Evolutionary conservation across 2,888 invertebrate species (phyloP).

Genomic region (Meloe dianella): DNA sequence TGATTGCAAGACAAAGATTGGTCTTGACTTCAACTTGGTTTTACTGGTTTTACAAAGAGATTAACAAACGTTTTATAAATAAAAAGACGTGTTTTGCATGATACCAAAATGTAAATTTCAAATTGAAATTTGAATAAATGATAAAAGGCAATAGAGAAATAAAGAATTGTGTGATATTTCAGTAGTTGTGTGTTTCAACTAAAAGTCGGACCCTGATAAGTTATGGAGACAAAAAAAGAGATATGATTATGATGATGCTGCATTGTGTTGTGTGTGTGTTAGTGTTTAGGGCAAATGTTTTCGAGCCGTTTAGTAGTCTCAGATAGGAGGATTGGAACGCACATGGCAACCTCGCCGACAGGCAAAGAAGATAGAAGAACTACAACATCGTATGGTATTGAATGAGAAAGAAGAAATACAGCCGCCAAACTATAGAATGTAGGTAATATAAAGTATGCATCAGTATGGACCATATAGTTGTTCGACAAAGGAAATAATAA

Average conservation of each 20-base stretch:
- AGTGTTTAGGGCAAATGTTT: conserved; percentile 47
- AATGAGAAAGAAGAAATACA: conserved; percentile 40
- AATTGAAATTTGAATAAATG: not conserved
- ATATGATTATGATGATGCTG: no score
- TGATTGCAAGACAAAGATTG: conserved; percentile 36
- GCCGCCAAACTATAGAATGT: conserved; percentile 40
- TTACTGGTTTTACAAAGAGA: conserved; percentile 1
- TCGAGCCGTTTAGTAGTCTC: conserved; percentile 50
- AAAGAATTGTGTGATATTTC: not conserved
- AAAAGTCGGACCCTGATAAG: conserved; percentile 46
- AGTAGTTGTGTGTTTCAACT: conserved; percentile 30
- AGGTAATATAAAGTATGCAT: conserved; percentile 28
- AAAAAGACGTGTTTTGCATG: no score
- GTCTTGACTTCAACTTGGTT: conserved; percentile 3
- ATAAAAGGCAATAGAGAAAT: not conserved
- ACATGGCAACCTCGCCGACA: conserved; percentile 51
- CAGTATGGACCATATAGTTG: conserved; percentile 38
- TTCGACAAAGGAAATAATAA: conserved; percentile 55
- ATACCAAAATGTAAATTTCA: not conserved
- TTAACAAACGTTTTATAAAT: not conserved
- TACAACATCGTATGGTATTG: conserved; percentile 32
- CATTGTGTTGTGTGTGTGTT: not conserved
- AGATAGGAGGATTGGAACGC: conserved; percentile 23
- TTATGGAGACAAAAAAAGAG: conserved; percentile 40
- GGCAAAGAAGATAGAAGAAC: conserved; percentile 40